Evolutionary conservation across 2,113 vertebrate species (phyloP), one percentile per base, ranked within the genome.

Genomic region (Polypterus senegalus): DNA sequence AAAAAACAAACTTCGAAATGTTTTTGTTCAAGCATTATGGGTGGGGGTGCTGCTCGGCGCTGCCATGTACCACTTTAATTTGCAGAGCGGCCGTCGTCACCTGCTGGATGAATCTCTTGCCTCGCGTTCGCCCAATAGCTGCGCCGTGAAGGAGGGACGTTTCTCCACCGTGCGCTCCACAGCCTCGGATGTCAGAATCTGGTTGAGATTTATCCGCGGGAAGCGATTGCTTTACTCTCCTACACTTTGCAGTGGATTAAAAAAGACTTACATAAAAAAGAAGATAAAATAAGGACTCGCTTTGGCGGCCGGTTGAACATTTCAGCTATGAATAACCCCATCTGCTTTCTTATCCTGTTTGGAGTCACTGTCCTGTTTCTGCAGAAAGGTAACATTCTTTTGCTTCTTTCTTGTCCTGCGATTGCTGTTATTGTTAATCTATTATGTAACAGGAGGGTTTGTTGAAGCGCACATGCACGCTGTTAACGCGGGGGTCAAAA

Each of bases 331-430:
- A 74, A 79, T 70, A 83, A 78, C 47, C 79, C 81, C 3, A n/a
- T 84, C 76, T 87, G 67, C 71, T 87, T 83, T 82, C 74, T 79
- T 66, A 27, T 84, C 69, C 79, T 87, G 74, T 52, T 73, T 67
- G 83, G 82, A 67, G 76, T 84, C 73, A 67, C 66, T 62, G 47
- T 84, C 72, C 77, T 85, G 73, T 70, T 87, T 69, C 79, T 86
- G 71, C 82, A 84, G 60, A 81, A 83, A 87, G 85, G 85, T 85
- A 77, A 77, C 76, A 47, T 47, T 63, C 57, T 27, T 45, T 4
- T 3, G 27, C 27, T 27, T 27, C 27, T 27, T 27, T 27, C 27
- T 27, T 27, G 27, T 27, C 27, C 27, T 27, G 27, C 27, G 27
- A 27, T 27, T 27, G 27, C 27, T 27, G 27, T 27, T 27, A 27